Evolutionary conservation across 1,140 invertebrate species (phyloP), one percentile per base, ranked within the genome.

Genomic region (Andrena cerasifolii): DNA sequence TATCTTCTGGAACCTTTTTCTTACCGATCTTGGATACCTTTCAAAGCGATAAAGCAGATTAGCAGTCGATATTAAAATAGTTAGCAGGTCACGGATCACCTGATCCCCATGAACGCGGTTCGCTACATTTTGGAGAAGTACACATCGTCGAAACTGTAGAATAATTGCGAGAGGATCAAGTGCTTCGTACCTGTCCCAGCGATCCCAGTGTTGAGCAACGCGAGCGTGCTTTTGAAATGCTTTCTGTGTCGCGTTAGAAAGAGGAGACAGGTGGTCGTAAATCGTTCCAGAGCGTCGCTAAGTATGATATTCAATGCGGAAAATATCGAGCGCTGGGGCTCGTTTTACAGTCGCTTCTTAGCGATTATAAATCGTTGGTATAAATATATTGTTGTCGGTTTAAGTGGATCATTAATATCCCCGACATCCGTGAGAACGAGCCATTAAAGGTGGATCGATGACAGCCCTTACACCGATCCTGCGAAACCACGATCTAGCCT

Each of bases 341-440:
- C 40, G 43, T 33, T 40, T 28, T 59, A 31, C 51, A 3, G n/a
- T 40, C 43, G 16, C 16, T 33, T 21, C 1, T 24, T 59, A 51
- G 63, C 63, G 51, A 79, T 83, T 80, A 71, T 79, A 85, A 83
- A 86, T 85, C 65, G 62, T 45, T 26, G 53, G 26, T 79, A 61
- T 75, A 78, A 85, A 87, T 72, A 76, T 68, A 80, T 86, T 85
- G 82, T 85, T 83, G 76, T 77, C 59, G 53, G 49, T 61, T 71
- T 68, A 78, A 83, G 74, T 78, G 79, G 62, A 24, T 78, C 70
- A 83, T 86, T 83, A 85, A 85, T 85, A 85, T 81, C 80, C 49
- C 36, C 33, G 59, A 70, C 62, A 63, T 70, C 62, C 83, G 78
- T 80, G 83, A 73, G 83, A 85, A 84, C 78, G 61, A 65, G 33